Evolutionary conservation across 2,113 vertebrate species (phyloP).

Genomic region (Rynchops niger): DNA sequence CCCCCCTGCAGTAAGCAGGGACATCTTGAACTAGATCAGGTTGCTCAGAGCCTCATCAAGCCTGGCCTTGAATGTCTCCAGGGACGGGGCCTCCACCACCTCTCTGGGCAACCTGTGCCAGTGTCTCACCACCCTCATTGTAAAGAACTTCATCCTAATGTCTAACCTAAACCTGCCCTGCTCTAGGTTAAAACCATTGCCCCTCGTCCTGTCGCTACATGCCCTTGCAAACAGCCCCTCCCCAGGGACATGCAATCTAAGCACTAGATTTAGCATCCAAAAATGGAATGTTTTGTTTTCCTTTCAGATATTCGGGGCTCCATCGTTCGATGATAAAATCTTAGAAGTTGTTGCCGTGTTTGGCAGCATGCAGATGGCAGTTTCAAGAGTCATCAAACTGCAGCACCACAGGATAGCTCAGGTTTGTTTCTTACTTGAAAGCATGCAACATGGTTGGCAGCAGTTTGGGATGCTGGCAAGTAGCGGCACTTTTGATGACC

Average conservation of each 20-base stretch:
- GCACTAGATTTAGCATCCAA: not conserved
- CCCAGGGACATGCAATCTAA: not conserved
- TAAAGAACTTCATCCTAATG: too few relatives aligned
- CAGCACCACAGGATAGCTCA: slow-evolving; percentile 97
- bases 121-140: too few relatives aligned
- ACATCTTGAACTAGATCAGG: too few relatives aligned
- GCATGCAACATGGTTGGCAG: not conserved
- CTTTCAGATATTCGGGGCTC: slow-evolving; percentile 93
- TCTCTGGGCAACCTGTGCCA: too few relatives aligned
- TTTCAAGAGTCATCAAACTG: slow-evolving; percentile 95
- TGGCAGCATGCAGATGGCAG: slow-evolving; percentile 98
- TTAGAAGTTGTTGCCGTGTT: slow-evolving; percentile 96
- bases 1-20: too few relatives aligned
- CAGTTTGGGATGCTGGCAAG: not conserved
- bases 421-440: slow-evolving; percentile 71
- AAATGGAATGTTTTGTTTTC: not conserved
- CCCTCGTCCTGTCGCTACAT: too few relatives aligned
- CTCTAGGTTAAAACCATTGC: too few relatives aligned
- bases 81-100: too few relatives aligned
- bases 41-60: too few relatives aligned
- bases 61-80: too few relatives aligned
- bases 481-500: not conserved
- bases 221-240: too few relatives aligned
- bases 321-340: slow-evolving; percentile 97
- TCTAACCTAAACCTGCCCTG: too few relatives aligned